Conservation (phyloP, 2,113 vertebrate genomes). For the Gobiocypris rarus region DNA sequence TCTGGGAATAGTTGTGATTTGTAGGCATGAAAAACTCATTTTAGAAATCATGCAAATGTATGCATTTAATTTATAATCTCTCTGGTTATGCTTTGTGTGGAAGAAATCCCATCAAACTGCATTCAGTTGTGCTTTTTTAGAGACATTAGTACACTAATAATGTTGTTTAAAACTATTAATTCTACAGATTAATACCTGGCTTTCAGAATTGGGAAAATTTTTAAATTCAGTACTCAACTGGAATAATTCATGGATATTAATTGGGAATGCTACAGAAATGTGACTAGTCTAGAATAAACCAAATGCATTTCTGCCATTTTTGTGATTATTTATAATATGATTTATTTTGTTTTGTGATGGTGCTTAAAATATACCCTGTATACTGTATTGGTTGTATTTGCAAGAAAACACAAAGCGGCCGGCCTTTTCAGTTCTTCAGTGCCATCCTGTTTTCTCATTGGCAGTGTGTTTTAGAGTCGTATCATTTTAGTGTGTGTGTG, state of each 20-base stretch:
- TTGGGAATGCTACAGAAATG: neutral
- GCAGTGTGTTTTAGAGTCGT: slow-evolving; percentile 34
- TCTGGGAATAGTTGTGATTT: neutral
- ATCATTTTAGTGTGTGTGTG: slow-evolving; percentile 25
- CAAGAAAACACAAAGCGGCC: neutral
- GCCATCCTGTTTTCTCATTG: slow-evolving; percentile 49
- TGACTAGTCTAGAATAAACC: neutral
- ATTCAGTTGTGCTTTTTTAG: neutral
- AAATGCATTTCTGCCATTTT: neutral
- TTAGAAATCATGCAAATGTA: neutral
- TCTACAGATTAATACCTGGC: neutral
- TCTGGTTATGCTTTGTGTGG: neutral
- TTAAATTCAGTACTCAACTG: neutral
- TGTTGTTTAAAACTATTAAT: neutral
- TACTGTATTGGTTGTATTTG: neutral
- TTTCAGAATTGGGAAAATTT: slow-evolving; percentile 8
- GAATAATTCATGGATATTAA: neutral
- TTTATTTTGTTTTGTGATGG: slow-evolving; percentile 26
- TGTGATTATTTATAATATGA: neutral
- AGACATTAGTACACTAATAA: neutral
- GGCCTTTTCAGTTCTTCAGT: slow-evolving; percentile 33
- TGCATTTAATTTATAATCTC: neutral
- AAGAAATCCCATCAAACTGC: slow-evolving; percentile 5
- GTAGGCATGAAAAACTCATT: neutral
- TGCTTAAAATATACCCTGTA: neutral